phyloP scores from a whole-genome alignment of 2,797 vertebrate genomes.

The Gadopsis marmoratus region DNA sequence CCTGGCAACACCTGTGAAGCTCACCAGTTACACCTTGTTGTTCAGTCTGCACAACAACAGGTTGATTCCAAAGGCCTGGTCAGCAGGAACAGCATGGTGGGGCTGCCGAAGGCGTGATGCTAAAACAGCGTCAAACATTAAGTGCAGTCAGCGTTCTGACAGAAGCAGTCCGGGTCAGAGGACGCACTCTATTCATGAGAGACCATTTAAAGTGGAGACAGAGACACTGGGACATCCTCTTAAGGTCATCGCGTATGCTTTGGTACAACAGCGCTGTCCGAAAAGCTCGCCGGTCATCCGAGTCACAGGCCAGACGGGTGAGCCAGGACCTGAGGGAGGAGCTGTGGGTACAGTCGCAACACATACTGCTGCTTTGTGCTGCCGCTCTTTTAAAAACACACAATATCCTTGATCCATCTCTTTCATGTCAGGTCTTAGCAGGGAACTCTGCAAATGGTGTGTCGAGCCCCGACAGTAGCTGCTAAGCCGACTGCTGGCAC shows the following conservation, averaged over 20 bases:
- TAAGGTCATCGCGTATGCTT: conserved; percentile 32
- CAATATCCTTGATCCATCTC: conserved; percentile 18
- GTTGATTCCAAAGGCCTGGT: too few species aligned
- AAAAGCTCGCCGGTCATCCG: conserved; percentile 21
- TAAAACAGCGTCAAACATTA: background rate
- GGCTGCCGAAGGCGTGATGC: background rate
- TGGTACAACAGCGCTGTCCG: conserved; percentile 13
- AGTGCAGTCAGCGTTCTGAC: background rate
- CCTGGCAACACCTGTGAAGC: too few species aligned
- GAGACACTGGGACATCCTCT: background rate
- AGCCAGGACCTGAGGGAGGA: conserved; percentile 38
- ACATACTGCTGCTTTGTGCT: conserved; percentile 12
- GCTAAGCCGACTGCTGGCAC: conserved; percentile 41
- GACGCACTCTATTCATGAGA: background rate
- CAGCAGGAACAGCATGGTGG: background rate
- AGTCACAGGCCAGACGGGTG: conserved; percentile 48
- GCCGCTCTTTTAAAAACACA: background rate
- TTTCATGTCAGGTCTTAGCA: conserved; percentile 51
- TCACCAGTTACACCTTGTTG: too few species aligned
- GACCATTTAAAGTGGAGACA: conserved; percentile 6
- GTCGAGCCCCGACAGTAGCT: conserved; percentile 49
- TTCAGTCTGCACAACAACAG: too few species aligned
- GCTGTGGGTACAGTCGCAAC: conserved; percentile 36
- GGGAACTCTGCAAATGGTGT: conserved; percentile 41
- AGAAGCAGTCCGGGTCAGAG: conserved; percentile 10